These are phyloP conservation scores for Mantis religiosa DNA, from an alignment of 2,888 invertebrate genomes.

Conservation along the genomic window DNA sequence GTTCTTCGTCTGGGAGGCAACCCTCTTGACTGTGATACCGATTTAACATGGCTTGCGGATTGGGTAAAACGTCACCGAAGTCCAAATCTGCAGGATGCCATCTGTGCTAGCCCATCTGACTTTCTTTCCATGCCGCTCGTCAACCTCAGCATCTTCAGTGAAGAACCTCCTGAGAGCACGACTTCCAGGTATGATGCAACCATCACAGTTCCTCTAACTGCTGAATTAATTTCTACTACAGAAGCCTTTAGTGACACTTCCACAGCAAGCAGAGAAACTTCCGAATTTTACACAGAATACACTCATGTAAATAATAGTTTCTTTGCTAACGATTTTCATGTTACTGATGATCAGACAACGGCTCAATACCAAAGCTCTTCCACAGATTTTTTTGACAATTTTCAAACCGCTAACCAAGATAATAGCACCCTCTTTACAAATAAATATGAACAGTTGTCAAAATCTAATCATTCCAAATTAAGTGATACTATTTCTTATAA, in stretches of 20 bases:
- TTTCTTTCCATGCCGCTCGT: slow-evolving; percentile 37
- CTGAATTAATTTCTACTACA: background rate
- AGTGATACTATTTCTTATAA: background rate
- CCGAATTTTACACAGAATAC: background rate
- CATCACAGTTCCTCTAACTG: background rate
- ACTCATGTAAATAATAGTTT: background rate
- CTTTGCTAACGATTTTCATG: background rate
- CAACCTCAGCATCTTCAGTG: slow-evolving; percentile 33
- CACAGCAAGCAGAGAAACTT: background rate
- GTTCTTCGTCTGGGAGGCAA: slow-evolving; percentile 65
- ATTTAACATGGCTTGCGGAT: slow-evolving; percentile 58
- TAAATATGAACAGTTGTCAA: background rate
- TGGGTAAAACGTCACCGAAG: slow-evolving; percentile 60
- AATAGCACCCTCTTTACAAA: background rate
- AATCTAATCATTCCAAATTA: background rate
- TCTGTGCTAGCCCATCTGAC: slow-evolving; percentile 45
- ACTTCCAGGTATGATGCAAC: background rate
- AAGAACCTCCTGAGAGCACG: background rate
- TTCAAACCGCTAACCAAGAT: background rate
- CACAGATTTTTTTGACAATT: background rate
- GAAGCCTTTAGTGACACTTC: background rate
- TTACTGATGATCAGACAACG: background rate
- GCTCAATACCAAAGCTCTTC: background rate
- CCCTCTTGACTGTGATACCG: slow-evolving; percentile 60
- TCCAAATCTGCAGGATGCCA: slow-evolving; percentile 36